Conservation (phyloP, 2,113 vertebrate species). For the Sclerurus mexicanus region DNA sequence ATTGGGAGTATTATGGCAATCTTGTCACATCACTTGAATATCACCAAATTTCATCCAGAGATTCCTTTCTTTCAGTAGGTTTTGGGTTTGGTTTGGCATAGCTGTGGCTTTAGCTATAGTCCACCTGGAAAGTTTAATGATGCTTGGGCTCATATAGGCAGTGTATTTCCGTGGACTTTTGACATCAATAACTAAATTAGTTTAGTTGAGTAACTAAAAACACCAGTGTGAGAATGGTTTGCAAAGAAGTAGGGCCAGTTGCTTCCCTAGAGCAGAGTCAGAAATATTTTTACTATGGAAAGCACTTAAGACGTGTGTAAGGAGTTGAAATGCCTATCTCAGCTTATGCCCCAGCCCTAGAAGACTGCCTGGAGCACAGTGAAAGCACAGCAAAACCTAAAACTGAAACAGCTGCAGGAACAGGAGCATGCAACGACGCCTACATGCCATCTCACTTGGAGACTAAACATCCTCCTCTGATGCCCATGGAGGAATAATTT, state of each 20-base stretch:
- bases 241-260: neutral
- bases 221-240: neutral
- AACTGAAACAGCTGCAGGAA: neutral
- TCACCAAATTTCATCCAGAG: neutral
- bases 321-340: neutral
- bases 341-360: neutral
- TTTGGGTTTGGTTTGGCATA: neutral
- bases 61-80: neutral
- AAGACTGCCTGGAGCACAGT: neutral
- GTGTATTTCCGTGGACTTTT: neutral
- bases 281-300: neutral
- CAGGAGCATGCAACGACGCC: rapidly evolving
- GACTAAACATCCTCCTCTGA: neutral
- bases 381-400: neutral
- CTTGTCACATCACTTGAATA: neutral
- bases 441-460: neutral
- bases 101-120: neutral
- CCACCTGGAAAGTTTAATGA: neutral
- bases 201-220: neutral
- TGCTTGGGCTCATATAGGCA: neutral
- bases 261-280: neutral
- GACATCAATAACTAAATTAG: neutral
- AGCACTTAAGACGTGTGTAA: neutral
- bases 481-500: neutral
- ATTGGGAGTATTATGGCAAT: neutral